Conservation (phyloP, 2,888 invertebrate species). For the Tetragnatha montana region DNA sequence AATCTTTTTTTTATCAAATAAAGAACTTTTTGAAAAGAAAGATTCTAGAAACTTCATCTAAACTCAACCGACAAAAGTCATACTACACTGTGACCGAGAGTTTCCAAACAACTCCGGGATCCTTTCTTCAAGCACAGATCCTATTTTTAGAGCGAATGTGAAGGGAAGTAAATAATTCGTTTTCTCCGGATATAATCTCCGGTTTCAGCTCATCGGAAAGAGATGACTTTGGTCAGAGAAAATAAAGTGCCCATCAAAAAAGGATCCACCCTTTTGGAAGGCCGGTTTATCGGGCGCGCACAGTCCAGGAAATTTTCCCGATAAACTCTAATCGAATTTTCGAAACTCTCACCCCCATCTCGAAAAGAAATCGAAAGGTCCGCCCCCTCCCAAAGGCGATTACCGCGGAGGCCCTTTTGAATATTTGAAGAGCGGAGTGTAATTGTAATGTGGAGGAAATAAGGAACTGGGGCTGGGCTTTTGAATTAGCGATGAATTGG, state of each 20-base stretch:
- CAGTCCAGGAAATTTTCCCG: constrained; percentile 13
- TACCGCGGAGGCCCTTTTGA: background rate
- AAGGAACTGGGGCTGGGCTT: background rate
- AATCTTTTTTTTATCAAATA: too few species aligned
- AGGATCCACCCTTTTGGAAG: constrained; percentile 33
- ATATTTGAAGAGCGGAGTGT: constrained; percentile 14
- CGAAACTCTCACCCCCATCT: background rate
- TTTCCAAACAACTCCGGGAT: background rate
- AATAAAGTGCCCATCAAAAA: constrained; percentile 47
- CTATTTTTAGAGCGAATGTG: background rate
- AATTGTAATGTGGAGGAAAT: constrained; percentile 18
- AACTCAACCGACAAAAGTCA: too few species aligned
- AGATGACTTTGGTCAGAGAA: constrained; percentile 34
- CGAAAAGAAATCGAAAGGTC: background rate
- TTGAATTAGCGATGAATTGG: constrained; percentile 5
- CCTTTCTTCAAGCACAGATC: background rate
- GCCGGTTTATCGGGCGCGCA: constrained; percentile 22
- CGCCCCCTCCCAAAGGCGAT: background rate
- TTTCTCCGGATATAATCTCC: constrained; percentile 46
- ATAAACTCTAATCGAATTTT: constrained; percentile 39
- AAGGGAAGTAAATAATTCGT: background rate
- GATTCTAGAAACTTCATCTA: too few species aligned
- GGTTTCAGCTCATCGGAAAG: constrained; percentile 26
- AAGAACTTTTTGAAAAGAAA: too few species aligned
- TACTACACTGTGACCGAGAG: too few species aligned